phyloP scores from a whole-genome alignment of 2,113 vertebrate species.

The Acanthisitta chloris region DNA sequence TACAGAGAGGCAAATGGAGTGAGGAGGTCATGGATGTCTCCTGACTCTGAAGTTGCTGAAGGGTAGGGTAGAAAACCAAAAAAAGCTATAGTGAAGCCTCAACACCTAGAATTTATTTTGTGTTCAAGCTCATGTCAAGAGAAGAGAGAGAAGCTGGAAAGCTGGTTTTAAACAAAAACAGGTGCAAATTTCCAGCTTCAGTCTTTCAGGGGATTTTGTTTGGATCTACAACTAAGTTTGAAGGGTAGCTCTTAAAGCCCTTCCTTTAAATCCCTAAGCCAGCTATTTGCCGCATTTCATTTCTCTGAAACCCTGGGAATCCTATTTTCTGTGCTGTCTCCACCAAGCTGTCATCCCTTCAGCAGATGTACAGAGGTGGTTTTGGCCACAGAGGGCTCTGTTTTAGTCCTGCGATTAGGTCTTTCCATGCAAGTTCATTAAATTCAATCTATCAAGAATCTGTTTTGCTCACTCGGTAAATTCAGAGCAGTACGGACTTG shows the following conservation, averaged over 20 bases:
- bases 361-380: background rate
- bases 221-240: background rate
- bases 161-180: background rate
- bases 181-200: background rate
- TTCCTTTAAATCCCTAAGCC: background rate
- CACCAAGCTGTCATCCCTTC: background rate
- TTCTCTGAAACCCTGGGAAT: background rate
- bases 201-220: background rate
- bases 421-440: background rate
- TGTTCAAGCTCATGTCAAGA: background rate
- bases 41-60: background rate
- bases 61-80: background rate
- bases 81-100: background rate
- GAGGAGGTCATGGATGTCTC: background rate
- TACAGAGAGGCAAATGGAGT: fast-evolving
- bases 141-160: background rate
- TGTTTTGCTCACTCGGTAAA: background rate
- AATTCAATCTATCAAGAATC: background rate
- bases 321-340: background rate
- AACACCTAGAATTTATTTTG: background rate
- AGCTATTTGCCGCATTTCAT: background rate
- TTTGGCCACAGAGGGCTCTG: background rate
- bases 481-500: background rate
- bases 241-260: background rate
- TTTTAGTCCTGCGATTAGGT: background rate